Evolutionary conservation across 2,888 invertebrate genomes (phyloP), one percentile per base, ranked within the genome.

Genomic region (Hyalella azteca): DNA sequence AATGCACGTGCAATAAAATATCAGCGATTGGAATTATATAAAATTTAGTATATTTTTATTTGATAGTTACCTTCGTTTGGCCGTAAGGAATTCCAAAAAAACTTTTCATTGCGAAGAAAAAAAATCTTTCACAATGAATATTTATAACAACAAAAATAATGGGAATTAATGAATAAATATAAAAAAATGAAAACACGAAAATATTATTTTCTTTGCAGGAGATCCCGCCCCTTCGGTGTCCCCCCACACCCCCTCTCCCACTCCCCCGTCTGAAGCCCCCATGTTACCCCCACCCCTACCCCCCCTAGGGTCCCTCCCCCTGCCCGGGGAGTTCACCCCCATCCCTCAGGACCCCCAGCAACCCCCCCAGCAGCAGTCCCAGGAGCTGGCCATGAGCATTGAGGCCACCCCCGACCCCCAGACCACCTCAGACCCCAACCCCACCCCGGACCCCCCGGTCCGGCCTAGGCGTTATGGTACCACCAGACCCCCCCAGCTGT

Each of bases 401-500:
- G 79, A 32, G 50, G 77, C n/a, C 2, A 78, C 60, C 26, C 60
- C 79, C 59, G 79, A 75, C 29, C 54, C 81, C 4, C 40, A 73
- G 15, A 66, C 36, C 36, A n/a, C 73, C 45, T 78, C 45, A 15
- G 49, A 32, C 40, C 54, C 45, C 9, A 54, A 41, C n/a, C 32
- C 60, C 45, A 13, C 80, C 77, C 22, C 59, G 50, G 41, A 50
- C 15, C 73, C 3, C 41, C 73, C 77, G 59, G 79, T 78, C 19
- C 84, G 82, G 50, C 84, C 80, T 83, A 90, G 89, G 86, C 86
- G 85, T 73, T 90, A 90, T 87, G 93, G 93, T 86, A 76, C 45
- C 45, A 49, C 76, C 76, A 76, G 66, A 36, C 15, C 66, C 22
- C 66, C 66, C 15, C 66, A 66, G 39, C 36, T 29, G 36, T 7